Base-by-base conservation (phyloP, 1,140 invertebrate genomes). In the Hormaphis cornu region DNA sequence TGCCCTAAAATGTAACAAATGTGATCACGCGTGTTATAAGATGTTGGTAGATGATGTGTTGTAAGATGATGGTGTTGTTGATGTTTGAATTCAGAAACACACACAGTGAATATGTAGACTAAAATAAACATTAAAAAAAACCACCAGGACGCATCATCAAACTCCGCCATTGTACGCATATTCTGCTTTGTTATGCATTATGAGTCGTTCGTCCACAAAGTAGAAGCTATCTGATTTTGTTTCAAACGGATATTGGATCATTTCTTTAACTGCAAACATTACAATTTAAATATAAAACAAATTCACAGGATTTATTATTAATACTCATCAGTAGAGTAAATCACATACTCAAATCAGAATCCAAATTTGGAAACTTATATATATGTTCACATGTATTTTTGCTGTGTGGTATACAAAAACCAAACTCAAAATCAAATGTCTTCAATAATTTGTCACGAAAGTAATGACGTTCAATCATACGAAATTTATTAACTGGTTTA, bases 401-500 rank as follows among this genome's bases (percentile, higher is more conserved):
- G 72, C 93, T 97, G 77, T 95, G 92, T 30, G 96, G 96, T 80
- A 99, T 98, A 76, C 95, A 98, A 79, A 97, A 99, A 50, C 95
- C 95, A 84, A 99, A 99, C 78, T 98, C 93, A 85, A 99, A 99
- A 78, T 99, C 96, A 81, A 98, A 99, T n/a, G 91, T 96, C 81
- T 99, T 99, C 12, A 99, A 82, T 50, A 97, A 79, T 70, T 87
- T 88, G 75, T 98, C 93, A 53, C 90, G 83, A 79, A 98, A 99
- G 80, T 93, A 98, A 78, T 98, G 95, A 30, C 92, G 86, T 78
- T 99, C 96, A 73, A 99, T 97, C 96, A 99, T 99, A 52, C 95
- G 83, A 78, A 99, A 98, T 77, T 95, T 94, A 73, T 91, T 93
- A 0, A 98, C 91, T 42, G 93, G 88, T 73, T 89, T 86, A 72